These are phyloP conservation scores for Myotis vivesi DNA, from an alignment of 2,797 vertebrate genomes.

Conservation along the genomic window DNA sequence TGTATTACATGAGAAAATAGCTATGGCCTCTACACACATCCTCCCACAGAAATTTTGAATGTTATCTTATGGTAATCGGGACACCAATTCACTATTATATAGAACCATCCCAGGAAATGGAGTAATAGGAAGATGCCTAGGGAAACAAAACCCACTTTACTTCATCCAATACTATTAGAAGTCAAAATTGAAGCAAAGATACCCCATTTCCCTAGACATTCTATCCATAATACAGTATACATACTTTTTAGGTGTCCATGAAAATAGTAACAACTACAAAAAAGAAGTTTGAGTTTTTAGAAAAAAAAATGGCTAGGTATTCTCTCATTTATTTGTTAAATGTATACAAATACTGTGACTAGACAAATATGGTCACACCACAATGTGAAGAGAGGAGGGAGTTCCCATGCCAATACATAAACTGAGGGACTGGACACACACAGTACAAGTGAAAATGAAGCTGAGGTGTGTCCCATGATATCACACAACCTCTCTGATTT, in stretches of 20 bases:
- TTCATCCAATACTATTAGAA: background rate
- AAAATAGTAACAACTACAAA: slow-evolving; percentile 33
- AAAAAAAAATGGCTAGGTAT: background rate
- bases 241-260: background rate
- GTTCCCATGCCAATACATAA: background rate
- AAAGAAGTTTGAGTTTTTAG: background rate
- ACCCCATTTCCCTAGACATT: background rate
- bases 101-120: background rate
- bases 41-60: background rate
- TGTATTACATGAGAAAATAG: background rate
- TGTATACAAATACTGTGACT: background rate
- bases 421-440: background rate
- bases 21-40: background rate
- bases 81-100: background rate
- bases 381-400: background rate
- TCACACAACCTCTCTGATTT: background rate
- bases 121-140: background rate
- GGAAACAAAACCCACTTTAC: background rate
- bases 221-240: background rate
- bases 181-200: background rate
- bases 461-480: background rate
- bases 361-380: background rate
- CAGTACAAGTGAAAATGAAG: background rate
- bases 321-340: slow-evolving; percentile 3
- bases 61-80: background rate